Evolutionary conservation across 64 coral and sea anemone species (phyloP).

Genomic region (Dendronephthya gigantea): DNA sequence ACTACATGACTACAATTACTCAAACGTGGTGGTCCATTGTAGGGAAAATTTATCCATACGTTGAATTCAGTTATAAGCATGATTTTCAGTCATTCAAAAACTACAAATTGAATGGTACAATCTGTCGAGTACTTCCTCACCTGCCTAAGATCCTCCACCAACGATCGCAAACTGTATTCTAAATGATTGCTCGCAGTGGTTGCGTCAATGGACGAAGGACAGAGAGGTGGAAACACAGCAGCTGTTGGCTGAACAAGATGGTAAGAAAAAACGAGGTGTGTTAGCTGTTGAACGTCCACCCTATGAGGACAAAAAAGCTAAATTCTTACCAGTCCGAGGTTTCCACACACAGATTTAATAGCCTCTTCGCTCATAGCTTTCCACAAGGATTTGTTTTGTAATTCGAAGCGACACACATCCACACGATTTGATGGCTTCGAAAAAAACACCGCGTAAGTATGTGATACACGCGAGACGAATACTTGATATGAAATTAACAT

Average conservation of each 20-base stretch:
- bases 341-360: constrained; percentile 67
- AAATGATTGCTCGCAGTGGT: constrained; percentile 83
- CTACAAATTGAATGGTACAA: no score
- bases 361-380: constrained; percentile 98
- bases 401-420: constrained; percentile 85
- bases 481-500: neutral
- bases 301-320: neutral
- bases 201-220: constrained; percentile 51
- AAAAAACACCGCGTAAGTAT: neutral
- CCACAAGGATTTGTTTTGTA: constrained; percentile 82
- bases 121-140: constrained; percentile 19
- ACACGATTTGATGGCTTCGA: constrained; percentile 71
- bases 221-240: constrained; percentile 59
- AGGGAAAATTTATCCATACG: no score
- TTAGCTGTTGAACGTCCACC: no score
- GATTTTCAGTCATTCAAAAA: no score
- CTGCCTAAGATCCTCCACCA: constrained; percentile 70
- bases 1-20: no score
- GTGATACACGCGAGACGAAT: neutral
- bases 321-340: constrained; percentile 59
- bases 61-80: no score
- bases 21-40: no score
- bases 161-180: constrained; percentile 67
- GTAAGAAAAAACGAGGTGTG: no score
- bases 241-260: constrained; percentile 33